These are phyloP conservation scores for mouse (Mus musculus) DNA, from an alignment of 2,113 vertebrate genomes.

Conservation along the genomic window GRCm39 chr19:15338001-15338500, in stretches of 20 bases:
- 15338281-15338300: no score
- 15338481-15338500: background rate
- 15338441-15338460: background rate
- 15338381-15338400: background rate
- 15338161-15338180: slow-evolving; percentile 7
- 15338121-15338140: background rate
- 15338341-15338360: background rate
- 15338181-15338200: background rate
- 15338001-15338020: background rate
- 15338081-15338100: background rate
- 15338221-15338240: background rate
- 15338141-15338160: background rate
- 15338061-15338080: background rate
- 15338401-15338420: background rate
- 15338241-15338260: background rate
- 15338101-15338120: background rate
- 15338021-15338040: background rate
- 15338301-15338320: background rate
- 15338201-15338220: background rate
- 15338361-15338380: background rate
- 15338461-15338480: background rate
- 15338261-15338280: background rate
- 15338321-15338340: background rate
- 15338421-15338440: background rate
- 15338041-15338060: background rate